Base-by-base conservation (phyloP, 2,113 vertebrate species). In the Carettochelys insculpta region DNA sequence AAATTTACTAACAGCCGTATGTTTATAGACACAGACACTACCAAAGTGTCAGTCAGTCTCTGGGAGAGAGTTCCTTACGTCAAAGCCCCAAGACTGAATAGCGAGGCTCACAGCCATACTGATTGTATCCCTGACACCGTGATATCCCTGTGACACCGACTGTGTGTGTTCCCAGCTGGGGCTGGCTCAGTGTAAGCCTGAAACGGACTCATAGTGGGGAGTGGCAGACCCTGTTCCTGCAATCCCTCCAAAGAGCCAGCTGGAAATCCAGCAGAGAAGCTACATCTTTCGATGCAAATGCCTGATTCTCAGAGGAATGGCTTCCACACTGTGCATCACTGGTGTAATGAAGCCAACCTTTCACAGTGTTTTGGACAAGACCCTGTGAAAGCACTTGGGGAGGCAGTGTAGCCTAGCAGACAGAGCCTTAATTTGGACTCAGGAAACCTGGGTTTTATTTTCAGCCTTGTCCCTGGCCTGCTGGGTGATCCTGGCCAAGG, bases 1-100 rank as follows among this genome's bases (percentile, higher is more conserved):
- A 92, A 89, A 83, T 85, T 90, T 85, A 80, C 89, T 92, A 93
- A 95, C 80, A 87, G 82, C 85, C 1, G 2, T 84, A 38, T 96
- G 91, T 78, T 85, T 75, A 43, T 65, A 52, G 89, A 87, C 29
- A 90, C 14, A 6, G 73, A 50, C 0, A 3, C 12, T 78, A 77
- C 16, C 79, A 54, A 77, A 0, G 1, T 0, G 1, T 0, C 3
- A 86, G 77, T 58, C 48, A 51, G 31, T n/a, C 50, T 34, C 77
- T 45, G 56, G 34, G n/a, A 14, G 47, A 51, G 34, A 65, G 61
- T 65, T 65, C 41, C 20, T 82, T 45, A 27, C 34, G 22, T 80
- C 31, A 45, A 16, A 54, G 51, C 41, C 13, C 61, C 20, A 11
- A 80, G 43, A 79, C 53, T 73, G 14, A 34, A 61, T 31, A 61